phyloP scores from a whole-genome alignment of 64 coral and sea anemone genomes.

The Dendronephthya gigantea region DNA sequence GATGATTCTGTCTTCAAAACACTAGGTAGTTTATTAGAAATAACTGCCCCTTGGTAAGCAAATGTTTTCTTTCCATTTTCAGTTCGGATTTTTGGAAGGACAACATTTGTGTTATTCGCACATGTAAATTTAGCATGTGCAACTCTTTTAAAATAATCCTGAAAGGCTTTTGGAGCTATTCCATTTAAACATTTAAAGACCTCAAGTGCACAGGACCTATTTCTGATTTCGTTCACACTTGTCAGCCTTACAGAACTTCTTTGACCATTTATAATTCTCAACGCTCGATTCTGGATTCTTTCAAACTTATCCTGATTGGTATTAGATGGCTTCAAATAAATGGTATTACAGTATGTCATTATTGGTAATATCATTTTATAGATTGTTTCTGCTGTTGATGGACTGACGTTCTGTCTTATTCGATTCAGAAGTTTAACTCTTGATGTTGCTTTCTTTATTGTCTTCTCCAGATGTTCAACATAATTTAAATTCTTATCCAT shows the following conservation, averaged over 20 bases:
- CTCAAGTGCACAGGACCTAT: constrained; percentile 1
- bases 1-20: neutral
- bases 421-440: too few species aligned
- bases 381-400: too few species aligned
- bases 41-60: neutral
- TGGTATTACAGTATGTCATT: neutral
- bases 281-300: neutral
- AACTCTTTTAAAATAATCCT: constrained; percentile 8
- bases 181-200: neutral
- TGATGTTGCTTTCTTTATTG: too few species aligned
- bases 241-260: neutral
- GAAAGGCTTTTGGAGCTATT: constrained; percentile 1
- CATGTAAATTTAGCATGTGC: neutral
- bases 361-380: too few species aligned
- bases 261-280: constrained; percentile 1
- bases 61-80: neutral
- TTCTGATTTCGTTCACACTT: neutral
- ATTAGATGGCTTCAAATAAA: neutral
- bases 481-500: too few species aligned
- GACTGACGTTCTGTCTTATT: too few species aligned
- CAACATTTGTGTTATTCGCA: constrained; percentile 13
- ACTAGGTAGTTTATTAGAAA: neutral
- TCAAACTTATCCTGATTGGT: neutral
- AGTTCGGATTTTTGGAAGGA: neutral
- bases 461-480: too few species aligned